Percentiles rank a stretch among this genome's conserved stretches.
phyloP scores from a whole-genome alignment of 2,888 invertebrate genomes.

The Dolichomitus sp. region DNA sequence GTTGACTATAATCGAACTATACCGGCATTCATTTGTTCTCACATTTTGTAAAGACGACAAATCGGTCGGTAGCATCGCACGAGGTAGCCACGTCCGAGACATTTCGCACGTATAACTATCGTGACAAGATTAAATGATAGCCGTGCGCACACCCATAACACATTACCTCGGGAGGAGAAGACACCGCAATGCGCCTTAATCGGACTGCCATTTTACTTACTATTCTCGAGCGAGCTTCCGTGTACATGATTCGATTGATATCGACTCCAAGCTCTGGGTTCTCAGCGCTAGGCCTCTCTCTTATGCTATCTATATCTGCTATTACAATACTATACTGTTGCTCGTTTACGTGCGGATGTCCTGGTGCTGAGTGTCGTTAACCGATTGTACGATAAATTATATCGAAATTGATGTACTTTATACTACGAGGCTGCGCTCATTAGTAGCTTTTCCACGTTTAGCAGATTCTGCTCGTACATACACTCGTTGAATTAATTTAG shows the following conservation, averaged over 20 bases:
- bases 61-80: slow-evolving; percentile 35
- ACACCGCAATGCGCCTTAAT: slow-evolving; percentile 44
- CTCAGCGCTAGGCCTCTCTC: slow-evolving; percentile 18
- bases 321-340: slow-evolving; percentile 26
- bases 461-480: not conserved
- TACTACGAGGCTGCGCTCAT: not conserved
- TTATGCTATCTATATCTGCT: slow-evolving; percentile 6
- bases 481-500: not conserved
- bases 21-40: slow-evolving; percentile 26
- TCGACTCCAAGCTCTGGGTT: slow-evolving; percentile 66
- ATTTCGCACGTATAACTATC: slow-evolving; percentile 83
- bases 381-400: slow-evolving; percentile 62
- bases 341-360: slow-evolving; percentile 46
- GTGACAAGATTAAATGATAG: slow-evolving; percentile 78
- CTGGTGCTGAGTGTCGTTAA: slow-evolving; percentile 61
- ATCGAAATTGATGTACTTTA: slow-evolving; percentile 26
- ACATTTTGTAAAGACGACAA: slow-evolving; percentile 27
- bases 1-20: not conserved
- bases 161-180: slow-evolving; percentile 34
- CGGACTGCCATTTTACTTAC: slow-evolving; percentile 76
- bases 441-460: slow-evolving; percentile 23
- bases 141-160: slow-evolving; percentile 42
- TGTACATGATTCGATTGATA: slow-evolving; percentile 81
- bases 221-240: slow-evolving; percentile 83
- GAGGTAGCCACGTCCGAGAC: slow-evolving; percentile 66